Conservation (phyloP, 2,888 invertebrate species). For the Octodonta nipae region DNA sequence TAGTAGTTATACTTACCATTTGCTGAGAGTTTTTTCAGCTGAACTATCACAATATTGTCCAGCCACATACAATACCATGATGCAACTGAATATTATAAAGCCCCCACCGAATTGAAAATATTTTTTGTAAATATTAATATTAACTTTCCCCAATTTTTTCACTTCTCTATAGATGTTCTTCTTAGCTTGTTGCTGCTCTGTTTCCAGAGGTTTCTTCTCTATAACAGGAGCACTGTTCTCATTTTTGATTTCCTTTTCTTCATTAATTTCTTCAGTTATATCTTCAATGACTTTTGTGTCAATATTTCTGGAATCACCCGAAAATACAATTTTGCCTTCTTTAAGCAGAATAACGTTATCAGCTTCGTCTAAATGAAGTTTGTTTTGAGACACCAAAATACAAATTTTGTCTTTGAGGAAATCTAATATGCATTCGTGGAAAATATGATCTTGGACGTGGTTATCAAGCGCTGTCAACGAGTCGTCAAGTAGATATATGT, state of each 20-base stretch:
- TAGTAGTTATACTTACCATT: constrained; percentile 24
- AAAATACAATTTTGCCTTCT: constrained; percentile 11
- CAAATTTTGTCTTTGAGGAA: constrained; percentile 21
- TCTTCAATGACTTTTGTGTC: constrained; percentile 5
- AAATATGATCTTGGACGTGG: constrained; percentile 19
- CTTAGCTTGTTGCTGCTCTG: constrained; percentile 7
- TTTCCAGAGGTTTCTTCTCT: constrained; percentile 19
- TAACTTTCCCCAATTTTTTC: constrained; percentile 21
- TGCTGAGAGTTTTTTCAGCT: constrained; percentile 19
- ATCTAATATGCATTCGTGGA: constrained; percentile 18
- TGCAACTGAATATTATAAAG: constrained; percentile 13
- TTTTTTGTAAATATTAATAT: constrained; percentile 18
- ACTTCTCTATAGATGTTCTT: constrained; percentile 22
- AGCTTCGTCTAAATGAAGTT: constrained; percentile 17
- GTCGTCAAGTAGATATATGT: constrained; percentile 56
- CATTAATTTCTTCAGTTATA: background rate
- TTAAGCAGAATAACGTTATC: constrained; percentile 36
- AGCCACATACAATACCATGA: constrained; percentile 17
- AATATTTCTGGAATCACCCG: constrained; percentile 19
- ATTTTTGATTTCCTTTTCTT: constrained; percentile 1
- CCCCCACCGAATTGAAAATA: constrained; percentile 24
- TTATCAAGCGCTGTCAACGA: constrained; percentile 20
- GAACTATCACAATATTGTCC: constrained; percentile 18
- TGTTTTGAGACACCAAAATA: constrained; percentile 21
- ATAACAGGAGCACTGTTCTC: background rate